Evolutionary conservation across 2,888 invertebrate species (phyloP).

Genomic region (Drosophila trichaetosa): DNA sequence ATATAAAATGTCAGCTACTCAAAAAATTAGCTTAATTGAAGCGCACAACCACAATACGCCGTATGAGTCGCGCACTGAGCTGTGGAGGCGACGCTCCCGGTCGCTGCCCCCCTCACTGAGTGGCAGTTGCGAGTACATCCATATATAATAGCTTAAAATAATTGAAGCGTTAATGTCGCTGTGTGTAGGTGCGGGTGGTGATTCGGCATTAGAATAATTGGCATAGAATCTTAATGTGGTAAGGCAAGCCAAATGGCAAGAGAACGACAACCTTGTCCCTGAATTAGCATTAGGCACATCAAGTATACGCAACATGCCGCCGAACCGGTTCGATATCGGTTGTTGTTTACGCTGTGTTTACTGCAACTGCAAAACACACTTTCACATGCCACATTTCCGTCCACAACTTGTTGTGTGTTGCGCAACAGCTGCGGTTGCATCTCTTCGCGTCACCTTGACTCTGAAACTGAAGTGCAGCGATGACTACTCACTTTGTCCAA

Average conservation of each 20-base stretch:
- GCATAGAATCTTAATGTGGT: conserved; percentile 55
- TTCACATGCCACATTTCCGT: conserved; percentile 74
- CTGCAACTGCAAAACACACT: conserved; percentile 49
- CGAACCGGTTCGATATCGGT: conserved; percentile 43
- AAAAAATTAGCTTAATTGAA: conserved; percentile 65
- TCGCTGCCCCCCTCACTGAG: conserved; percentile 43
- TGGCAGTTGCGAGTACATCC: conserved; percentile 30
- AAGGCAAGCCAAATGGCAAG: conserved; percentile 8
- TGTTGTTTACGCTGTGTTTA: conserved; percentile 17
- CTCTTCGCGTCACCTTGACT: conserved; percentile 70
- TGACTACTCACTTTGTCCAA: conserved; percentile 37
- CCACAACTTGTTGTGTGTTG: conserved; percentile 50
- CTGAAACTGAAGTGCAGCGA: conserved; percentile 57
- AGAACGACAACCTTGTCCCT: conserved; percentile 66
- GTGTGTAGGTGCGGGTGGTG: conserved; percentile 52
- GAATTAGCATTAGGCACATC: conserved; percentile 32
- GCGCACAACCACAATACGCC: conserved; percentile 34
- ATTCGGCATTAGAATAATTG: conserved; percentile 57
- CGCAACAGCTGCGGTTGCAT: conserved; percentile 63
- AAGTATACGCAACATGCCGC: conserved; percentile 64
- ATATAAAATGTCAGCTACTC: conserved; percentile 61
- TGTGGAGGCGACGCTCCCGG: conserved; percentile 31
- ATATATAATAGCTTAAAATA: conserved; percentile 40
- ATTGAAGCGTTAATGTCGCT: conserved; percentile 59
- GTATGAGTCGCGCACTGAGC: conserved; percentile 31